Evolutionary conservation across 2,888 invertebrate genomes (phyloP).

Genomic region (Drosophila dives): DNA sequence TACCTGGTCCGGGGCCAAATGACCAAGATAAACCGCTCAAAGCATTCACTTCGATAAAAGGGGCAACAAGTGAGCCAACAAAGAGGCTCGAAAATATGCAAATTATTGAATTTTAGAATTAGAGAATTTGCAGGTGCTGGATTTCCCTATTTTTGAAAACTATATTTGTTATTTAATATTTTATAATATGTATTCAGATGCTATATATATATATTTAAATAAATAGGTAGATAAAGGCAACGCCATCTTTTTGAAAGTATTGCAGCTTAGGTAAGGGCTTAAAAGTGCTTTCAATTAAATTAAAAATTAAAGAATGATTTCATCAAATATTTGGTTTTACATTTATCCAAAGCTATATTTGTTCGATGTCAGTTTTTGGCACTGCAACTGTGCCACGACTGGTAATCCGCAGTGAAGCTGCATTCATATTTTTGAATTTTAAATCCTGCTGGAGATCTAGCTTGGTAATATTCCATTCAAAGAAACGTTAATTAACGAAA

Average conservation of each 20-base stretch:
- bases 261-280: neutral
- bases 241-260: neutral
- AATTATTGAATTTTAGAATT: neutral
- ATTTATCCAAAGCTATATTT: neutral
- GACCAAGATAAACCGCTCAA: slow-evolving; percentile 40
- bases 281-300: neutral
- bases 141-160: neutral
- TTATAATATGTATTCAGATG: neutral
- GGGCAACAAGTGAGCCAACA: slow-evolving; percentile 23
- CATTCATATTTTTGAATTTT: neutral
- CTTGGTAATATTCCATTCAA: slow-evolving; percentile 3
- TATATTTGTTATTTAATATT: neutral
- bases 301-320: neutral
- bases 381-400: neutral
- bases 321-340: neutral
- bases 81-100: neutral
- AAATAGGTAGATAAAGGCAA: neutral
- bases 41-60: neutral
- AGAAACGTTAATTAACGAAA: slow-evolving; percentile 33
- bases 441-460: neutral
- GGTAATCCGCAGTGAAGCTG: neutral
- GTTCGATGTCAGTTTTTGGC: neutral
- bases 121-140: neutral
- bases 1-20: slow-evolving; percentile 39
- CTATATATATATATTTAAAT: neutral